These are phyloP conservation scores for Macrotus californicus DNA, from an alignment of 2,113 vertebrate genomes.

Conservation along the genomic window DNA sequence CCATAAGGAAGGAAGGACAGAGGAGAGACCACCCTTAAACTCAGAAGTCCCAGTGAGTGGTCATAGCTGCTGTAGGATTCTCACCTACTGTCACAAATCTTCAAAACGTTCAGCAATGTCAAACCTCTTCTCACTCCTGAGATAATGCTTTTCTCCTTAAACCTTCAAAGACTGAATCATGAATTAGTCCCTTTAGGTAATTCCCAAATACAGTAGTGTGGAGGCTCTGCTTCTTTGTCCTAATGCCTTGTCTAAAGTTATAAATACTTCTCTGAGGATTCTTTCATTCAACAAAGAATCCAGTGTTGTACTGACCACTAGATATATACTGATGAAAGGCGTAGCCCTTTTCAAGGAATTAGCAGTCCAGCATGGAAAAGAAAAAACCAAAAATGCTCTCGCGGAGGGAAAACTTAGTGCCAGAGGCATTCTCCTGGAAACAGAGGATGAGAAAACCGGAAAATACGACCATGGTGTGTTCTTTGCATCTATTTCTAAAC, in stretches of 20 bases:
- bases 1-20: neutral
- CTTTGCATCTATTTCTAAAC: neutral
- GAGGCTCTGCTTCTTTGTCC: neutral
- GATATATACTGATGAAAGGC: neutral
- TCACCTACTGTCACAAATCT: neutral
- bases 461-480: neutral
- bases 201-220: neutral
- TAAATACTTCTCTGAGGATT: neutral
- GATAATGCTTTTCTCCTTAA: neutral
- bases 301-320: neutral
- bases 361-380: neutral
- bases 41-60: neutral
- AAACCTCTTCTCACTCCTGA: neutral
- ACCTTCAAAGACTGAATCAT: neutral
- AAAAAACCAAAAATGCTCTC: neutral
- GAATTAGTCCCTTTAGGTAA: neutral
- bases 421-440: neutral
- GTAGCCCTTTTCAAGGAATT: neutral
- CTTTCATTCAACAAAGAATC: slow-evolving; percentile 15
- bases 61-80: neutral
- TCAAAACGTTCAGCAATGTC: neutral
- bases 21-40: neutral
- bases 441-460: neutral
- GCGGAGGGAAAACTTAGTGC: neutral
- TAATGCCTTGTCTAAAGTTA: neutral